These are phyloP conservation scores for Scrobipalpa costella DNA, from an alignment of 2,888 invertebrate species.

Conservation along the genomic window DNA sequence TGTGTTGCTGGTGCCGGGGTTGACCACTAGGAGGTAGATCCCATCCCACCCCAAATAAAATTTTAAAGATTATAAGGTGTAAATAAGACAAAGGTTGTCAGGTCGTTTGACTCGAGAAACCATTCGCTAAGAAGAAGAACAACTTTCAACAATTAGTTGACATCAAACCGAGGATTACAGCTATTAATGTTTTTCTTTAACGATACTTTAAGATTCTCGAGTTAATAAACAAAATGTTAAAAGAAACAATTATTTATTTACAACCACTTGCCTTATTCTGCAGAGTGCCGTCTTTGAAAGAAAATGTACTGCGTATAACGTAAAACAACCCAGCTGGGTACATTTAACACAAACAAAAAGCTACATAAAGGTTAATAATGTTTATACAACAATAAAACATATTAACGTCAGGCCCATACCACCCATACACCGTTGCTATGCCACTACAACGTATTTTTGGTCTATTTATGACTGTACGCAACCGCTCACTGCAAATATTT, in stretches of 20 bases:
- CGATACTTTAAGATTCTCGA: too few relatives aligned
- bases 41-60: too few relatives aligned
- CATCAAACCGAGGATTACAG: too few relatives aligned
- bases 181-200: too few relatives aligned
- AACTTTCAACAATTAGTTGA: too few relatives aligned
- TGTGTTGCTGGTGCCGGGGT: too few relatives aligned
- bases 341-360: constrained; percentile 56
- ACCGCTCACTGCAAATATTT: constrained; percentile 30
- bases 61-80: too few relatives aligned
- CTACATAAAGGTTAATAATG: constrained; percentile 58
- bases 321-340: constrained; percentile 17
- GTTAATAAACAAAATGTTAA: constrained; percentile 4
- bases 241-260: constrained; percentile 21
- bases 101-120: too few relatives aligned
- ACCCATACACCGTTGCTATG: constrained; percentile 44
- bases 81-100: too few relatives aligned
- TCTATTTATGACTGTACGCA: constrained; percentile 41
- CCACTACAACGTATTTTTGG: constrained; percentile 36
- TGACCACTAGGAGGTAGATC: too few relatives aligned
- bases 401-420: constrained; percentile 56
- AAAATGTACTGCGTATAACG: constrained; percentile 17
- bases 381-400: constrained; percentile 60
- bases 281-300: constrained; percentile 20
- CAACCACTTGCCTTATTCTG: constrained; percentile 9
- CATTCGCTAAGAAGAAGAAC: too few relatives aligned